A percentile compares a stretch with the other conserved stretches of the same genome.
phyloP scores from a whole-genome alignment of 2,113 vertebrate species.

The Campylomormyrus numenius region DNA sequence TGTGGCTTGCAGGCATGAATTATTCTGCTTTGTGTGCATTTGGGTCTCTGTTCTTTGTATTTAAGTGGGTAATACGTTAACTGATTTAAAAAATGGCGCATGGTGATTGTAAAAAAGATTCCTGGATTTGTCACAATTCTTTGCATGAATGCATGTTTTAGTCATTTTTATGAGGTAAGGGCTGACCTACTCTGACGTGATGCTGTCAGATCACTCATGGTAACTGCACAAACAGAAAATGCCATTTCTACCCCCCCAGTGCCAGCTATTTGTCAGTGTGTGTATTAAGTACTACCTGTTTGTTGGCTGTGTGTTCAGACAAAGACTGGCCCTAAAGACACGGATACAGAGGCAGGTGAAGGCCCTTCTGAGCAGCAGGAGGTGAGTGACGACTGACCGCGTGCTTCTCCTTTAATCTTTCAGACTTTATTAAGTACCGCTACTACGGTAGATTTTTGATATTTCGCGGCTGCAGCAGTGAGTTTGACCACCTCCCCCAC shows the following conservation, averaged over 20 bases:
- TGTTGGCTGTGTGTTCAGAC: neutral
- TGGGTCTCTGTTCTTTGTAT: neutral
- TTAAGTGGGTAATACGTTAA: neutral
- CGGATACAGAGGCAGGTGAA: slow-evolving; percentile 28
- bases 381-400: slow-evolving; percentile 22
- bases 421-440: neutral
- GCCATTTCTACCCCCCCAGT: neutral
- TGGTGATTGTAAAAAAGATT: neutral
- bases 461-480: neutral
- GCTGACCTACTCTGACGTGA: neutral
- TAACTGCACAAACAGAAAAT: neutral
- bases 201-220: neutral
- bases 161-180: neutral
- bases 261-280: neutral
- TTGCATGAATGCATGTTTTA: neutral
- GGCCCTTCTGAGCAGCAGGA: slow-evolving; percentile 49
- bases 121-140: neutral
- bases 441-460: neutral
- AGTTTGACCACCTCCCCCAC: neutral
- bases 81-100: neutral
- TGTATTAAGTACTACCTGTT: neutral
- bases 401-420: neutral
- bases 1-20: neutral
- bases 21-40: neutral
- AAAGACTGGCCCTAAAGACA: neutral